Evolutionary conservation across 2,113 vertebrate genomes (phyloP), one percentile per base, ranked within the genome.

Genomic region (Albula glossodonta): DNA sequence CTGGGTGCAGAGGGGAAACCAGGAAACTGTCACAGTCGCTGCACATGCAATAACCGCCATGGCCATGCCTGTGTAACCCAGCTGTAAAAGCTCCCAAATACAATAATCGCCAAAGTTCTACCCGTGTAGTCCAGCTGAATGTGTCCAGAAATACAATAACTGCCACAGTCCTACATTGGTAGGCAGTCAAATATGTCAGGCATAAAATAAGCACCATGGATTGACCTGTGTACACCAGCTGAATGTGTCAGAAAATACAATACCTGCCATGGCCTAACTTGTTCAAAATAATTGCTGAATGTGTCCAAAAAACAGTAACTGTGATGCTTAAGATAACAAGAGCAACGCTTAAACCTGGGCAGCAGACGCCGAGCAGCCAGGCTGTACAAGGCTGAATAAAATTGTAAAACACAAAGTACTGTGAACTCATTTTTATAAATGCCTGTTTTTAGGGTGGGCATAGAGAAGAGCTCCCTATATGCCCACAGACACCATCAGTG

Each of bases 1-100:
- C 93, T 94, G 85, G n/a, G 80, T 48, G 78, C 52, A 74, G 15
- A 78, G 41, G 79, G 25, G 22, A 77, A 51, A 81, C n/a, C 31
- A 78, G 79, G 56, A 10, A 51, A 17, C 63, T n/a, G 50, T 52
- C 78, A 63, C 15, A 41, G n/a, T 13, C 11, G 11, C 51, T 56
- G 53, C 31, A 41, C 31, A 41, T 41, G 51, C n/a, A 66, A 66
- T 56, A 66, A 12, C 2, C 0, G 57, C 57, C 57, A 60, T 15
- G 12, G 11, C 12, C 60, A 8, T 66, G 22, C 60, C 60, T 15
- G 10, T 60, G 12, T 60, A 22, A 22, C 17, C 7, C 60, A 66
- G 17, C 15, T 66, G 19, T 19, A 4, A 5, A 19, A 5, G 7
- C 60, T 19, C 60, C 17, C 15, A 66, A 22, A 22, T 66, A 66